Percentiles rank a stretch among this genome's conserved stretches.
phyloP scores from a whole-genome alignment of 2,113 vertebrate genomes.

The Nematolebias whitei region DNA sequence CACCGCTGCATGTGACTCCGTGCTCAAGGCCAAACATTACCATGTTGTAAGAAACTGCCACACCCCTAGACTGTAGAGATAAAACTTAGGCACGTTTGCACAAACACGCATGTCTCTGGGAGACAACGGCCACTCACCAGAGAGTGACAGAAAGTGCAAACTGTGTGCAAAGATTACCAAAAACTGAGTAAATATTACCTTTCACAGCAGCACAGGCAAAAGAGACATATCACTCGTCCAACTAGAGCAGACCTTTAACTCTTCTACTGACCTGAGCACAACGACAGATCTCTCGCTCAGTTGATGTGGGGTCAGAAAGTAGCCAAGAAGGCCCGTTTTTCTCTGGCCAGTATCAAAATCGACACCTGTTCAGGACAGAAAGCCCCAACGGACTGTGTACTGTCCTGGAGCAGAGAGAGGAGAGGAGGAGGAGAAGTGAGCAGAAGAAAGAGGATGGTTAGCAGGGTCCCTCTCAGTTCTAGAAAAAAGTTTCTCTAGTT shows the following conservation, averaged over 20 bases:
- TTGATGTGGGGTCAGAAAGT: slow-evolving; percentile 44
- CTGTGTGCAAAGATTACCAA: background rate
- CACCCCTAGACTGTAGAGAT: slow-evolving; percentile 32
- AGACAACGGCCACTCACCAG: slow-evolving; percentile 11
- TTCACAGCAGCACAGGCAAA: slow-evolving; percentile 16
- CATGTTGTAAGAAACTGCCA: slow-evolving; percentile 34
- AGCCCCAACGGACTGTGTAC: slow-evolving; percentile 38
- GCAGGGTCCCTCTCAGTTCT: slow-evolving; percentile 42
- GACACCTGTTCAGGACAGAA: slow-evolving; percentile 67
- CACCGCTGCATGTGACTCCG: slow-evolving; percentile 1
- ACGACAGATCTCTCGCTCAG: slow-evolving; percentile 25
- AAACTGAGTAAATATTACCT: slow-evolving; percentile 31
- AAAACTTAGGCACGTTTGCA: slow-evolving; percentile 5
- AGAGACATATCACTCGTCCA: slow-evolving; percentile 17
- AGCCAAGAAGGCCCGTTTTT: slow-evolving; percentile 25
- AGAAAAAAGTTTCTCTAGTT: slow-evolving; percentile 71
- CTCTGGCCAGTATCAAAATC: slow-evolving; percentile 40
- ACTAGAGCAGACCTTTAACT: slow-evolving; percentile 17
- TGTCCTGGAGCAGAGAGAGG: slow-evolving; percentile 32
- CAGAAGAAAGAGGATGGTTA: slow-evolving; percentile 32
- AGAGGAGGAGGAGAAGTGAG: slow-evolving; percentile 28
- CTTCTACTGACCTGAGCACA: slow-evolving; percentile 29
- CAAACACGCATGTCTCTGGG: slow-evolving; percentile 10
- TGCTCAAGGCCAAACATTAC: slow-evolving; percentile 27
- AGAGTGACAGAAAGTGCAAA: slow-evolving; percentile 26